Conservation (phyloP, 2,888 invertebrate genomes). For the Platycheirus albimanus region DNA sequence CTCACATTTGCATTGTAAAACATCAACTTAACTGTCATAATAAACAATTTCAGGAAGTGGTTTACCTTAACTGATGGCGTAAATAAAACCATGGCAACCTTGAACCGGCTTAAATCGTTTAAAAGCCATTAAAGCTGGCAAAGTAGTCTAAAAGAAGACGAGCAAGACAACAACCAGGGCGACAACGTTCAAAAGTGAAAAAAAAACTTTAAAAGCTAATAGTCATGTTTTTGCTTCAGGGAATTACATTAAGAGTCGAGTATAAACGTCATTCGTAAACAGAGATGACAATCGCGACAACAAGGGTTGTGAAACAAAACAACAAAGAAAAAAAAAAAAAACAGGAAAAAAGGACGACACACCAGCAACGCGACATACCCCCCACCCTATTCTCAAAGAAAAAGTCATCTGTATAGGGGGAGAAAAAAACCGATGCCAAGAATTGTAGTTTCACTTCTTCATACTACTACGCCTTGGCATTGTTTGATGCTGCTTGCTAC, state of each 20-base stretch:
- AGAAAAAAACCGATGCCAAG: conserved; percentile 30
- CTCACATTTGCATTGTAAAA: conserved; percentile 74
- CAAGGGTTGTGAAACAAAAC: conserved; percentile 54
- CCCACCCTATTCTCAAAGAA: conserved; percentile 8
- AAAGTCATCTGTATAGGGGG: background rate
- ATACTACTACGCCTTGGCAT: conserved; percentile 12
- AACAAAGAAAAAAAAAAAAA: too few relatives aligned
- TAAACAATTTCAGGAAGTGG: conserved; percentile 74
- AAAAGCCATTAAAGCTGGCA: conserved; percentile 65
- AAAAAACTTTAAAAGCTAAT: conserved; percentile 61
- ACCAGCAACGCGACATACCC: conserved; percentile 11
- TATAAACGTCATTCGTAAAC: conserved; percentile 69
- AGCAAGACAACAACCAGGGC: conserved; percentile 11
- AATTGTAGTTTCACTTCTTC: conserved; percentile 31
- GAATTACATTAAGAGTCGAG: conserved; percentile 67
- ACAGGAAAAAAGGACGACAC: conserved; percentile 27
- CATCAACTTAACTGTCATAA: conserved; percentile 72
- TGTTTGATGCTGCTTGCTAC: conserved; percentile 1
- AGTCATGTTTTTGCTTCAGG: conserved; percentile 61
- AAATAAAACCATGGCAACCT: conserved; percentile 64
- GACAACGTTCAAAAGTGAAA: background rate
- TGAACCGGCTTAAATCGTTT: conserved; percentile 71
- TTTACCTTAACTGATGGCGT: conserved; percentile 73
- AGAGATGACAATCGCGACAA: conserved; percentile 73
- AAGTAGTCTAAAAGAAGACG: conserved; percentile 8